Evolutionary conservation across 2,113 vertebrate species (phyloP).

Genomic region (Brachypodius melanocephalos): DNA sequence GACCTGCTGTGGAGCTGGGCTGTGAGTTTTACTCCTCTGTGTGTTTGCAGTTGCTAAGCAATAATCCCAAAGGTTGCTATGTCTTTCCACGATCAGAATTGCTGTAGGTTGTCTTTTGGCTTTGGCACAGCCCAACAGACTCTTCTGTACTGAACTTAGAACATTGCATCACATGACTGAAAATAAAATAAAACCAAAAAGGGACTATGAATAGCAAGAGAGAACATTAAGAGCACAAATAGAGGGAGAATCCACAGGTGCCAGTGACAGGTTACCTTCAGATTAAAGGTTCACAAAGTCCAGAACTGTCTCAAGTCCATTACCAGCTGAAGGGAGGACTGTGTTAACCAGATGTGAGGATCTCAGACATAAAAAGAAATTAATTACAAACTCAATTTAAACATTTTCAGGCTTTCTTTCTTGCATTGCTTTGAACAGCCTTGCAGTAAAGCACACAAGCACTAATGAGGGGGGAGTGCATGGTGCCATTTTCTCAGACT

Average conservation of each 20-base stretch:
- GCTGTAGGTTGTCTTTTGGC: constrained; percentile 47
- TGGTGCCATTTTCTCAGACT: neutral
- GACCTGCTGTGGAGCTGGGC: constrained; percentile 20
- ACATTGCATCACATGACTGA: neutral
- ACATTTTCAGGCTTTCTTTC: neutral
- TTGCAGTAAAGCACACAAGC: neutral
- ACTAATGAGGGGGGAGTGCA: neutral
- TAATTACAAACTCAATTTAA: neutral
- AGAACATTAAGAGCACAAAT: neutral
- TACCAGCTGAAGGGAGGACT: neutral
- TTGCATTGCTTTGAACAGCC: neutral
- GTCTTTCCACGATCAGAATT: constrained; percentile 17
- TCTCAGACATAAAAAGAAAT: constrained; percentile 13
- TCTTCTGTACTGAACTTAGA: constrained; percentile 24
- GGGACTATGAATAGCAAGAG: neutral
- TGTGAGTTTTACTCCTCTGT: constrained; percentile 40
- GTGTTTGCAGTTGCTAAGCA: constrained; percentile 74
- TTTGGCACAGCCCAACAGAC: constrained; percentile 37
- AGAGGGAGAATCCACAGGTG: neutral
- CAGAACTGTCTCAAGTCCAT: neutral
- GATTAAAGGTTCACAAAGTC: neutral
- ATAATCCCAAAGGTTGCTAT: constrained; percentile 61
- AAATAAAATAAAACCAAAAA: constrained; percentile 1
- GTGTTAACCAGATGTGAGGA: neutral
- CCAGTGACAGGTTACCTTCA: neutral